phyloP scores from a whole-genome alignment of 2,797 vertebrate species.

The Scyliorhinus canicula region DNA sequence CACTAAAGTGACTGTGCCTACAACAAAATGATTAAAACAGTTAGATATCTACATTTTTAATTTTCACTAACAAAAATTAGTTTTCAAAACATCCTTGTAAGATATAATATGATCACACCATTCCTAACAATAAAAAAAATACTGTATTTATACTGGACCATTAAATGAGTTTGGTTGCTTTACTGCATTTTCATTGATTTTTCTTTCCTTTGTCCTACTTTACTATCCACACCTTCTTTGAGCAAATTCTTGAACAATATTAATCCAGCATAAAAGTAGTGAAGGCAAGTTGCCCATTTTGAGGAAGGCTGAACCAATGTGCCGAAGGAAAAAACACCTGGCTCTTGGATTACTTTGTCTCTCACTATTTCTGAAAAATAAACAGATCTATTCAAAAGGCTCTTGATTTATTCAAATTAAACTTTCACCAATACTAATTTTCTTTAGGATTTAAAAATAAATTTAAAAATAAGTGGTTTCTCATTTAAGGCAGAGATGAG shows the following conservation, averaged over 20 bases:
- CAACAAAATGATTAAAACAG: conserved; percentile 34
- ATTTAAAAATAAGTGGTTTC: no score
- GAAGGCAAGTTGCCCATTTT: neutral
- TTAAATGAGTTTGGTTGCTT: neutral
- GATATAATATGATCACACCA: neutral
- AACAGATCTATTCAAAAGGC: neutral
- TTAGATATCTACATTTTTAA: conserved; percentile 35
- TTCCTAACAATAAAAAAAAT: neutral
- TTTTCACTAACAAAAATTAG: neutral
- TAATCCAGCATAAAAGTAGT: neutral
- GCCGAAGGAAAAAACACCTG: neutral
- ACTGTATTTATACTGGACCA: neutral
- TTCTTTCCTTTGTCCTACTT: neutral
- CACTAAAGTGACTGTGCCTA: conserved; percentile 46
- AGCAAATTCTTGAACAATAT: neutral
- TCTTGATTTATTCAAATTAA: neutral
- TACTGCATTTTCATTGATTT: neutral
- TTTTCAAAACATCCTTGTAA: neutral
- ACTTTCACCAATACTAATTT: neutral
- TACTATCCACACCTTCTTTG: neutral
- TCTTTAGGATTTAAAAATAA: neutral
- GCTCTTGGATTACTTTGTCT: neutral
- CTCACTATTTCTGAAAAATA: neutral
- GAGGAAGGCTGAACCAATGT: neutral
- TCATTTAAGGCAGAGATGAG: no score